Conservation (phyloP, 2,888 invertebrate species). For the Noctuana brunneofusca region DNA sequence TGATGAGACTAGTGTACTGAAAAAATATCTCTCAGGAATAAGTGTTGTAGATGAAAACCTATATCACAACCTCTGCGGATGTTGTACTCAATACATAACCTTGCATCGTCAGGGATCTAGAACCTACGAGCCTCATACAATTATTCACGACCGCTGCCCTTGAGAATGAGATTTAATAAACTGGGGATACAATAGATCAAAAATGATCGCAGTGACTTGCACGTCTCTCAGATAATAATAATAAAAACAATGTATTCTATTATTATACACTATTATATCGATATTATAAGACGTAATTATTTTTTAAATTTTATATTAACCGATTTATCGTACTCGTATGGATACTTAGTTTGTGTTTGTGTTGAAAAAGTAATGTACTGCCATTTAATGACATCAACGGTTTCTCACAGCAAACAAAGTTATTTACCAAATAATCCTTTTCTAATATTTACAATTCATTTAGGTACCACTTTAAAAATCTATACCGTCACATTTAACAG, state of each 20-base stretch:
- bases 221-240: background rate
- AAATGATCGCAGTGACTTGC: too few species aligned
- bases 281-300: background rate
- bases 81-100: too few species aligned
- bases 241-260: background rate
- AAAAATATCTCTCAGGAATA: background rate
- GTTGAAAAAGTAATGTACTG: slow-evolving; percentile 33
- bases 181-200: background rate
- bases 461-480: slow-evolving; percentile 40
- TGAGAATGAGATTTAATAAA: too few species aligned
- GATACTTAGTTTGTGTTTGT: background rate
- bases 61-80: too few species aligned
- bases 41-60: too few species aligned
- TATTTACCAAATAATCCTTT: slow-evolving; percentile 34
- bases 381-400: slow-evolving; percentile 40
- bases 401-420: slow-evolving; percentile 52
- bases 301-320: background rate
- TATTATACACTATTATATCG: background rate
- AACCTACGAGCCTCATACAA: too few species aligned
- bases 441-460: slow-evolving; percentile 43
- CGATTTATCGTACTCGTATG: background rate
- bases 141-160: too few species aligned
- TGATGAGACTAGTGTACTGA: background rate
- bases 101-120: too few species aligned
- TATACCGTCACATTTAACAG: slow-evolving; percentile 51